Evolutionary conservation across 2,888 invertebrate species (phyloP), one percentile per base, ranked within the genome.

Genomic region (Drosophila prolongata): DNA sequence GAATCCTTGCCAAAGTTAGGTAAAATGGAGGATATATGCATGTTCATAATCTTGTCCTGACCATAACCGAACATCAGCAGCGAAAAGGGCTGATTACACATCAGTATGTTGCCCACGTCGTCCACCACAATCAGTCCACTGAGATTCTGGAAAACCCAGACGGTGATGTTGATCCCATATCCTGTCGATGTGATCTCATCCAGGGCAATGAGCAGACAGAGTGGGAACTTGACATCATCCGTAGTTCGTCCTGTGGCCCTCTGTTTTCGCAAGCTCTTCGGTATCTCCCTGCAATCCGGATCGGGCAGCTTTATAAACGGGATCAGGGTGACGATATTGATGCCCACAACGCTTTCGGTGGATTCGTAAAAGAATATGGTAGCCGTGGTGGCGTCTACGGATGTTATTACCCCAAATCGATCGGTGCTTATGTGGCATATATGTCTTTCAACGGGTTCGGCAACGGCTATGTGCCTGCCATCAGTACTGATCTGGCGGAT

Each of bases 51-150:
- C 65, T 95, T 94, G 0, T 93, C 91, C 84, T 94, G 94, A 0
- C 94, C 90, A 81, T 94, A 95, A 37, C 95, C 95, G 47, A 77
- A 77, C 59, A 95, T 94, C 73, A 95, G 91, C 91, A 94, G 93
- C 0, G 95, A 94, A 85, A 95, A 95, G 91, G 95, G 94, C 78
- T 95, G 94, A 90, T 95, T 95, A 79, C 95, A 95, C 0, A 94
- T 94, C 4, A 94, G 94, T 75, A 95, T 94, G 2, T 93, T 92
- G n/a, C 95, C 95, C 67, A 93, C 91, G 11, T 94, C 94, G 75
- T 94, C 93, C 0, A 95, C 93, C 3, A 95, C 95, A 14, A 95
- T 92, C 19, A 95, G 91, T 3, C 95, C 95, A 88, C 95, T 95
- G 44, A 95, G 94, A 87, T 95, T 95, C 84, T 93, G 94, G 46